Evolutionary conservation across 2,797 vertebrate genomes (phyloP), one percentile per base, ranked within the genome.

Genomic region (Sphenodon punctatus): DNA sequence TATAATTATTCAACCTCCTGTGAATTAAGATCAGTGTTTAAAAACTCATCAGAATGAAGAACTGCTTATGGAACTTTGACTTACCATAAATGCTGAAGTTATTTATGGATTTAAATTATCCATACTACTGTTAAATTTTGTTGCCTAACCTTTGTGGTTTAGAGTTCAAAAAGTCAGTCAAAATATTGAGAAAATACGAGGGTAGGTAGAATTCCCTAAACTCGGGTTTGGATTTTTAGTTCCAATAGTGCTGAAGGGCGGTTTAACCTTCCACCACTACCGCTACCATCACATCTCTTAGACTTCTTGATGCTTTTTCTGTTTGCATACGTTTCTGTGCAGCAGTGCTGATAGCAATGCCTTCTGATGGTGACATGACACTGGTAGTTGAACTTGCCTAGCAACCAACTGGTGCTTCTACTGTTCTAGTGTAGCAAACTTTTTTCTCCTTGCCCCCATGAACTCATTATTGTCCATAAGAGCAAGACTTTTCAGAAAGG

Each of bases 251-350:
- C 85, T 78, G 79, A 79, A 91, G 94, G 94, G 94, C 95, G 3
- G 92, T 95, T 95, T 95, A 95, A 95, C 96, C 95, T 96, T 95
- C 94, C 95, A 95, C 96, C 95, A 95, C 95, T 96, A 85, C 96
- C 96, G 95, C 95, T 95, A 85, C 88, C 92, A 89, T 94, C 87
- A 90, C 87, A 93, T 84, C 88, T 75, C 89, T 67, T 88, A 89
- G 92, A 90, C 63, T 82, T 81, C 59, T 67, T 88, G 74, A 75
- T 89, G 27, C 36, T n/a, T 92, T 89, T 60, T n/a, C 66, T 90
- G 86, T 95, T 94, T 87, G 59, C 67, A 2, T 68, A 58, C 87
- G 83, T 89, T 93, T 92, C 58, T 93, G 84, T 89, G 70, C 75
- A 84, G 91, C 94, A 93, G 93, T 95, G 94, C 95, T 95, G 94